Evolutionary conservation across 1,140 invertebrate species (phyloP).

Genomic region (Euura lappo): DNA sequence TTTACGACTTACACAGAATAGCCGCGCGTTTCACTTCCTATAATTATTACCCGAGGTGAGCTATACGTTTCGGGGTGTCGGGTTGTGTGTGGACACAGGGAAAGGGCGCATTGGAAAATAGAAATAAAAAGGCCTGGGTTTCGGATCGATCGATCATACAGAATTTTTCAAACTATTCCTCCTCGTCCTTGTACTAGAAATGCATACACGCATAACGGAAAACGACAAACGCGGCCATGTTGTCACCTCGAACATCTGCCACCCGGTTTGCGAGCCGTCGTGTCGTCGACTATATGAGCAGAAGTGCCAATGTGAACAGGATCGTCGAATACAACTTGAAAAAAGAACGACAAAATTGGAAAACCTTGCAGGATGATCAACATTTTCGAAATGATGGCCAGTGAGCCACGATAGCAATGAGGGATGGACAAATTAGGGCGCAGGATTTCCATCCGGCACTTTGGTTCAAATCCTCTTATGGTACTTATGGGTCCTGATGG

Average conservation of each 20-base stretch:
- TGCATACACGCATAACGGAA: constrained; percentile 36
- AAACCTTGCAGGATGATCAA: too few species aligned
- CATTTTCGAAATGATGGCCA: too few species aligned
- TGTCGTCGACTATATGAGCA: neutral
- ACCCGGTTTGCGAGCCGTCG: constrained; percentile 15
- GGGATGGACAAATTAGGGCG: constrained; percentile 49
- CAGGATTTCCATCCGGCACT: constrained; percentile 34
- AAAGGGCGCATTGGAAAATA: neutral
- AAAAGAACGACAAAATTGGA: too few species aligned
- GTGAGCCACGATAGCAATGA: too few species aligned
- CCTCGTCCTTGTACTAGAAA: constrained; percentile 16
- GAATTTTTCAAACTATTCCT: neutral
- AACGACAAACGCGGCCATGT: constrained; percentile 41
- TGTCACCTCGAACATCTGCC: constrained; percentile 55
- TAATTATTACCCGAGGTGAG: neutral
- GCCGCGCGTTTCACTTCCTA: neutral
- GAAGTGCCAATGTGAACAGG: neutral
- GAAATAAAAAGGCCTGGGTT: neutral
- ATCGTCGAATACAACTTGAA: neutral
- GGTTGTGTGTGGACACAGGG: neutral
- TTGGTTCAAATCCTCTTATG: neutral
- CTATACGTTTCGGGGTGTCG: neutral
- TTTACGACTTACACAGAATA: neutral
- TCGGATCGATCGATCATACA: neutral
- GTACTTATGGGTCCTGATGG: constrained; percentile 13